Base-by-base conservation (phyloP, 2,113 vertebrate genomes). In the Melierax canorus region DNA sequence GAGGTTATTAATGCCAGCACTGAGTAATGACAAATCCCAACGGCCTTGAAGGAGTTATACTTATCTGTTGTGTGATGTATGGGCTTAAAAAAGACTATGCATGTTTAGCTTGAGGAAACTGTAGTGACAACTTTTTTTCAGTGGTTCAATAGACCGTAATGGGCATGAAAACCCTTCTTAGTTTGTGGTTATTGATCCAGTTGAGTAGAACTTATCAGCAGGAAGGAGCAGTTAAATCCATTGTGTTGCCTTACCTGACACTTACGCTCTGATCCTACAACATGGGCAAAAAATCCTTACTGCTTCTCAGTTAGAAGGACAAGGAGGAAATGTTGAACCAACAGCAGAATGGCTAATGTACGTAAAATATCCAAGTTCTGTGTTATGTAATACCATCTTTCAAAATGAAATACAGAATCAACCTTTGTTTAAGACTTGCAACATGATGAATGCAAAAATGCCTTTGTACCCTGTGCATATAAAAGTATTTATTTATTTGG, bases 101-200 rank as follows among this genome's bases (percentile, higher is more conserved):
- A 3, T 72, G 43, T 91, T 94, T 89, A 12, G 82, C 69, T 67
- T 48, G 76, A 79, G 64, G 73, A 94, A 77, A 64, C 53, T 38
- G 34, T 22, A 76, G 90, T 76, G 93, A 76, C 74, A 83, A 32
- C 71, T 90, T 82, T 78, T 51, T 58, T 92, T 60, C 76, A 30
- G 66, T 69, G 82, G n/a, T 86, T 97, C 94, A 96, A 60, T 76
- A 90, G 92, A 17, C 58, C 7, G 2, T 91, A 81, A 66, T 78
- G 86, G 73, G 63, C 69, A 38, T 64, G 39, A 91, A 94, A 94
- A 59, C 56, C 83, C 64, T 75, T 62, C 86, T 81, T 63, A 72
- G 86, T 67, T 56, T 60, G 76, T 82, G 73, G 16, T 85, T 96
- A 94, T 97, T 79, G 96, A 92, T 93, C 64, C 55, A 72, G 39